Evolutionary conservation across 2,888 invertebrate genomes (phyloP).

Genomic region (Xestia xanthographa): DNA sequence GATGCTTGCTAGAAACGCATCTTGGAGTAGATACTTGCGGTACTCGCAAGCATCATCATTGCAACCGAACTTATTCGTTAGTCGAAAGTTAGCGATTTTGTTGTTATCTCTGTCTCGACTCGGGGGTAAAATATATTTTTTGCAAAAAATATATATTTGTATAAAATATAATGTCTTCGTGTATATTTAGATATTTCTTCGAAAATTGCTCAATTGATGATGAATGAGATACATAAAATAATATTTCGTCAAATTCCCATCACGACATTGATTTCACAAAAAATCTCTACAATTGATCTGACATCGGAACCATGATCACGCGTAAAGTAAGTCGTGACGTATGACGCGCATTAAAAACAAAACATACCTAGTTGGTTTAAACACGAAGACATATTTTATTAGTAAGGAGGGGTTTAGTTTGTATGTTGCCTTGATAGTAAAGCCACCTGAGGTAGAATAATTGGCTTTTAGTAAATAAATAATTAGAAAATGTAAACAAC

Average conservation of each 20-base stretch:
- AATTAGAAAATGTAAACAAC: slow-evolving; percentile 8
- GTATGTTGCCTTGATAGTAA: not conserved
- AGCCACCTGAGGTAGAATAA: not conserved
- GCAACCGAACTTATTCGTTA: no score
- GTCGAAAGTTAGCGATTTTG: no score
- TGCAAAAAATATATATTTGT: no score
- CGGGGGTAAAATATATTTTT: no score
- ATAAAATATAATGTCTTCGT: not conserved
- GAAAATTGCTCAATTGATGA: not conserved
- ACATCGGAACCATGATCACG: slow-evolving; percentile 60
- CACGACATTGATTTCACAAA: slow-evolving; percentile 54
- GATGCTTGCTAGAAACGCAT: no score
- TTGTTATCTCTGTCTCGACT: no score
- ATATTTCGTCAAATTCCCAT: slow-evolving; percentile 55
- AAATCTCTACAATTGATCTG: slow-evolving; percentile 55
- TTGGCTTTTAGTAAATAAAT: not conserved
- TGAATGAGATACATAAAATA: not conserved
- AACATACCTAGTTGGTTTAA: slow-evolving; percentile 24
- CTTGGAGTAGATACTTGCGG: no score
- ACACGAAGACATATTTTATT: not conserved
- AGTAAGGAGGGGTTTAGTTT: not conserved
- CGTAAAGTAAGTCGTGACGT: slow-evolving; percentile 70
- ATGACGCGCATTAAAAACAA: slow-evolving; percentile 56
- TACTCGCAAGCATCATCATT: no score
- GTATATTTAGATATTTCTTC: not conserved